Evolutionary conservation across 2,113 vertebrate species (phyloP), one percentile per base, ranked within the genome.

Genomic region (Drymodes brunneopygia): DNA sequence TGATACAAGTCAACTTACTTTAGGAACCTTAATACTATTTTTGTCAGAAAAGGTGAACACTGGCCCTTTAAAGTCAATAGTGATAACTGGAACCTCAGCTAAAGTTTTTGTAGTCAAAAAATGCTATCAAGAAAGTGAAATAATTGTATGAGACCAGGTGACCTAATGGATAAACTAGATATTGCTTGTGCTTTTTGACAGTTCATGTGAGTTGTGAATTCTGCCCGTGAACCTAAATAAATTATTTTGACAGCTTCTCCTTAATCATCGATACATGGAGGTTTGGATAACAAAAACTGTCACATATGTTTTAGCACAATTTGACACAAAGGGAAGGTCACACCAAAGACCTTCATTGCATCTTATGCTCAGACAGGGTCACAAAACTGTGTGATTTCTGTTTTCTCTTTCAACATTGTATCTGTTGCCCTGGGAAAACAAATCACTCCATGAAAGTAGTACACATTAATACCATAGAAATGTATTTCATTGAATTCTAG

Each of bases 261-360:
- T 97, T 97, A 94, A 96, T 96, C 79, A 95, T 64, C 3, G 24
- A 20, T 80, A 94, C 31, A 9, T 78, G 61, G 42, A 94, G 65
- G 69, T 74, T 97, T 97, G 88, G 15, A 48, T 83, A 90, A 95
- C 72, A 92, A 94, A 96, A 95, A 62, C 65, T 81, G 60, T 86
- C 77, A 81, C 82, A 54, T 87, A 88, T 0, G 15, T 95, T 96
- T 96, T 88, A 91, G 70, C 33, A 84, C 38, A 79, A 66, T 85
- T 65, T 91, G 80, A 94, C 66, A 80, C 44, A 84, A 88, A 97
- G 18, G 51, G 61, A 97, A 96, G 70, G 66, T 93, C 93, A 83
- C 83, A 95, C 66, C 48, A 25, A 74, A 95, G 54, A 83, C 75
- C 38, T 92, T 85, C 94, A 96, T 83, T 97, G 73, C 66, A 35